phyloP scores from a whole-genome alignment of 2,888 invertebrate species.

The Drosophila fulvimacula region DNA sequence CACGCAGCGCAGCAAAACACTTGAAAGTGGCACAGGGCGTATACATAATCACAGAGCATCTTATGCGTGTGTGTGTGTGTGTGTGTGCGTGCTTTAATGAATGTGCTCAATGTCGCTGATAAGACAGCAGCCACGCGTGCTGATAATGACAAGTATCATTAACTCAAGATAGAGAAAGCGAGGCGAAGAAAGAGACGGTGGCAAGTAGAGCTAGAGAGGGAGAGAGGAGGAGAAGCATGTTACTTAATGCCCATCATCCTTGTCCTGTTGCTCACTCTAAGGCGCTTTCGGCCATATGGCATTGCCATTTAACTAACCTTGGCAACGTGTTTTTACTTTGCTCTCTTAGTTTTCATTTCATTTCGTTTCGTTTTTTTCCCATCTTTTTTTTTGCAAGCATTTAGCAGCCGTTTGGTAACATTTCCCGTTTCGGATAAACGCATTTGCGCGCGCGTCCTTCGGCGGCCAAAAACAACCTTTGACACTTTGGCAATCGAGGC shows the following conservation, averaged over 20 bases:
- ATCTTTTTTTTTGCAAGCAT: conserved; percentile 19
- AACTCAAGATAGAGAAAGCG: conserved; percentile 41
- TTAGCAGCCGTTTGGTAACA: conserved; percentile 59
- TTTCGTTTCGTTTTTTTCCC: not conserved
- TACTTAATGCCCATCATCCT: conserved; percentile 47
- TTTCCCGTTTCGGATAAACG: conserved; percentile 74
- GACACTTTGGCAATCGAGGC: conserved; percentile 68
- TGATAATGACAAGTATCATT: conserved; percentile 76
- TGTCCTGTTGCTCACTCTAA: conserved; percentile 61
- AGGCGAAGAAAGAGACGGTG: not conserved
- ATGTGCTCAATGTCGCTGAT: conserved; percentile 63
- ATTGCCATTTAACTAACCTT: conserved; percentile 63
- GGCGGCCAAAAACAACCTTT: conserved; percentile 65
- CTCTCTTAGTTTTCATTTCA: conserved; percentile 17
- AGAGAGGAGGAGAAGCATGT: conserved; percentile 18
- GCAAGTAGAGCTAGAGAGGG: not conserved
- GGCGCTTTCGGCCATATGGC: conserved; percentile 47
- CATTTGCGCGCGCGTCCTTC: conserved; percentile 68
- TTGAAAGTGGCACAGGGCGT: conserved; percentile 57
- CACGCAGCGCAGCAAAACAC: conserved; percentile 65
- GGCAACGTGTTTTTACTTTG: conserved; percentile 30
- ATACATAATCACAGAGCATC: conserved; percentile 40
- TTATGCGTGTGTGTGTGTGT: not conserved
- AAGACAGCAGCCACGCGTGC: conserved; percentile 45
- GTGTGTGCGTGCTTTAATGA: conserved; percentile 65